Evolutionary conservation across 2,888 invertebrate species (phyloP), one percentile per base, ranked within the genome.

Genomic region (Noctua janthina): DNA sequence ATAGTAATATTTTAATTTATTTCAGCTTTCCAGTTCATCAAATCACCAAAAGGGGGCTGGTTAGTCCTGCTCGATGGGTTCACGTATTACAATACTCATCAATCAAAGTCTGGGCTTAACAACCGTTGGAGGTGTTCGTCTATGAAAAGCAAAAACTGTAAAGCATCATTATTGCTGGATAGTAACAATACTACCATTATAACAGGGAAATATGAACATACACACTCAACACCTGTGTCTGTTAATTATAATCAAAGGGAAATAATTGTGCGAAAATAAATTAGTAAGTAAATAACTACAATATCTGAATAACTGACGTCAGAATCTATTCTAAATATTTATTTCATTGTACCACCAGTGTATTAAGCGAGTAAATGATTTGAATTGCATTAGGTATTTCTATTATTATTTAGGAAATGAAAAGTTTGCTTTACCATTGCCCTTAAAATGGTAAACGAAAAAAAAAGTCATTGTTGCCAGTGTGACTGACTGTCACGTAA

Each of bases 81-180:
- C 62, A 62, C 62, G 2, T 62, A 62, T 62, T 62, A 62, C 62
- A 17, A 62, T 62, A 62, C 62, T 62, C n/a, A 62, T 29, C 29
- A 29, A 2, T 29, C 29, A 1, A 59, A n/a, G 56, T 4, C 56
- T 59, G 56, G 56, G 56, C 11, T n/a, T 23, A 59, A 51, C n/a
- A 59, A 51, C n/a, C 82, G 78, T 2, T 84, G 84, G 85, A 85
- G 82, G n/a, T 84, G 84, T 66, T 84, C 84, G 1, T 84, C 84
- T 0, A 85, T 73, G 78, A 82, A 78, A 67, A 84, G 84, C 51
- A 84, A 73, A 56, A 6, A n/a, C 54, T 84, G 84, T 35, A 84
- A 73, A 78, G 84, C 85, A 6, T 43, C 68, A 11, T 17, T 84
- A 20, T 1, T 82, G 11, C 39, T 84, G 20, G 59, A 78, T 29